A percentile compares a stretch with the other conserved stretches of the same genome.
phyloP scores from a whole-genome alignment of 2,888 invertebrate species.

The Thyatira batis region DNA sequence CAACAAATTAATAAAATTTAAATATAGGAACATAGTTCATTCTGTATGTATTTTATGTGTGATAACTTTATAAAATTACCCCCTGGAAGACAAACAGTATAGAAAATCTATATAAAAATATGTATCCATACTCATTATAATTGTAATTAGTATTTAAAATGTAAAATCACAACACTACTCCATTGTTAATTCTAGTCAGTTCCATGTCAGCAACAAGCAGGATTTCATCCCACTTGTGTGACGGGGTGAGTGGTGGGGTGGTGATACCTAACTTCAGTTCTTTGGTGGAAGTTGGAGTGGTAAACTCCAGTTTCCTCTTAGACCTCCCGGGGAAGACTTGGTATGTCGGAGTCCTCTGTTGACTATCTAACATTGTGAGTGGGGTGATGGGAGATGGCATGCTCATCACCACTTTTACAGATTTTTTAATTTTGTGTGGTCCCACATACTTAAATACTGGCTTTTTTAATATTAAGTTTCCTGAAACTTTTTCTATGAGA shows the following conservation, averaged over 20 bases:
- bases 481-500: constrained; percentile 86
- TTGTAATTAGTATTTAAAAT: constrained; percentile 32
- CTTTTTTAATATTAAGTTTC: constrained; percentile 83
- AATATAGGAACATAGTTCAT: constrained; percentile 61
- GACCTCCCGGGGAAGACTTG: constrained; percentile 67
- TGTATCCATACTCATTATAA: constrained; percentile 31
- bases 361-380: constrained; percentile 51
- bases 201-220: constrained; percentile 82
- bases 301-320: constrained; percentile 76
- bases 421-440: constrained; percentile 67
- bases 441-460: constrained; percentile 87
- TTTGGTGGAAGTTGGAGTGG: constrained; percentile 62
- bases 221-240: constrained; percentile 82
- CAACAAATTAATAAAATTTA: constrained; percentile 65
- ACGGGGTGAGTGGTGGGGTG: constrained; percentile 72
- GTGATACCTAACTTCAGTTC: constrained; percentile 62
- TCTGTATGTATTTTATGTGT: constrained; percentile 30
- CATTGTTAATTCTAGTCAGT: constrained; percentile 80
- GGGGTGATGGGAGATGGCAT: constrained; percentile 72
- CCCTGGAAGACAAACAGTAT: constrained; percentile 67
- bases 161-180: constrained; percentile 59
- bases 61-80: constrained; percentile 35
- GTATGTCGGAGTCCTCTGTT: constrained; percentile 50
- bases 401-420: constrained; percentile 47
- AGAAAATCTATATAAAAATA: constrained; percentile 53